phyloP scores from a whole-genome alignment of 2,113 vertebrate species.

The Brachypodius melanocephalos region DNA sequence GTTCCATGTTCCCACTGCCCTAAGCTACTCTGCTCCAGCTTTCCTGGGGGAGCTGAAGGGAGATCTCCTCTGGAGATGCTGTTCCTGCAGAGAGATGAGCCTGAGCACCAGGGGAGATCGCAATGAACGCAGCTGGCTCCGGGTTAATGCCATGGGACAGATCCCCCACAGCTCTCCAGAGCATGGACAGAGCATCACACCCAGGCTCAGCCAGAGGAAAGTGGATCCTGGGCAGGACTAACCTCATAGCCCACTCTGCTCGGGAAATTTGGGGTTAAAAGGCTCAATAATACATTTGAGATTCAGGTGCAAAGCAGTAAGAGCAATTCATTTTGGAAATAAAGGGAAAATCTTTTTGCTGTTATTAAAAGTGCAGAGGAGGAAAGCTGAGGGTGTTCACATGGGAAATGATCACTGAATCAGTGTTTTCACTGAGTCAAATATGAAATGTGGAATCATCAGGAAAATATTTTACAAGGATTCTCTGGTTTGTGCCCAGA shows the following conservation, averaged over 20 bases:
- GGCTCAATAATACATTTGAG: not conserved
- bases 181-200: not conserved
- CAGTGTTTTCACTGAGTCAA: not conserved
- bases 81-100: not conserved
- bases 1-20: not conserved
- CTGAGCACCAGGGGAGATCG: not conserved
- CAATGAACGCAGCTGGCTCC: not conserved
- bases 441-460: not conserved
- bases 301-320: not conserved
- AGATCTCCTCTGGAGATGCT: fast-evolving
- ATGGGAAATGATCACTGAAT: not conserved
- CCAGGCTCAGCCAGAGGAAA: not conserved
- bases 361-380: not conserved
- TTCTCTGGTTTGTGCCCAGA: not conserved
- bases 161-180: fast-evolving
- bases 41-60: not conserved
- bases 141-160: not conserved
- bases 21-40: not conserved
- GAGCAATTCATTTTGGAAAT: not conserved
- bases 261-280: not conserved
- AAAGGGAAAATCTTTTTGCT: not conserved
- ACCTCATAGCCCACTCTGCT: not conserved
- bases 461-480: not conserved
- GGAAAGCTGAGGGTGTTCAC: not conserved
- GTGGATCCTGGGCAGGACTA: not conserved